These are phyloP conservation scores for Drosophila anomalata DNA, from an alignment of 2,888 invertebrate species.

Conservation along the genomic window DNA sequence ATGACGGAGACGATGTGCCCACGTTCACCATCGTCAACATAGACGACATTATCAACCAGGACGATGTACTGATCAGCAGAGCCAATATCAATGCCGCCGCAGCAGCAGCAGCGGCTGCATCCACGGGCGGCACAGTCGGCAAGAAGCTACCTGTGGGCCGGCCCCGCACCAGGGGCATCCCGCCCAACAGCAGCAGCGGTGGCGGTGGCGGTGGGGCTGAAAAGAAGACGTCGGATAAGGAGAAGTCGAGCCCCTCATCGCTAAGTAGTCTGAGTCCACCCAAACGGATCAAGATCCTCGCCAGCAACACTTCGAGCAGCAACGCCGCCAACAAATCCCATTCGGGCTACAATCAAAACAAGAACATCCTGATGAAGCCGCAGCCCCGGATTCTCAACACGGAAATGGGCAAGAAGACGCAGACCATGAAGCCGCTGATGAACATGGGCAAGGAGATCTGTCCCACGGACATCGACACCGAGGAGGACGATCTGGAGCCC, in stretches of 20 bases:
- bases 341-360: slow-evolving; percentile 5
- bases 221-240: slow-evolving; percentile 1
- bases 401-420: slow-evolving; percentile 80
- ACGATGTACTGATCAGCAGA: slow-evolving; percentile 78
- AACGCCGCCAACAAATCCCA: slow-evolving; percentile 5
- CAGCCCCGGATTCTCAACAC: slow-evolving; percentile 82
- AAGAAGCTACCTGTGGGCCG: slow-evolving; percentile 36
- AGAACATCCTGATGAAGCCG: slow-evolving; percentile 54
- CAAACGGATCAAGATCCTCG: slow-evolving; percentile 27
- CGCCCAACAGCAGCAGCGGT: neutral
- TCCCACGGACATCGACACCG: slow-evolving; percentile 60
- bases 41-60: slow-evolving; percentile 83
- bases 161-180: slow-evolving; percentile 19
- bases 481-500: slow-evolving; percentile 63
- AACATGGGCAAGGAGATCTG: slow-evolving; percentile 75
- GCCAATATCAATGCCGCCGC: slow-evolving; percentile 33
- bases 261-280: neutral
- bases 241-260: neutral
- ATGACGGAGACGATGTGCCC: slow-evolving; percentile 79
- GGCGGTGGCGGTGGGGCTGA: neutral
- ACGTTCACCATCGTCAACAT: slow-evolving; percentile 84
- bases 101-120: neutral
- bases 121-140: slow-evolving; percentile 4
- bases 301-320: slow-evolving; percentile 15
- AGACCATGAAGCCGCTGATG: slow-evolving; percentile 80